phyloP scores from a whole-genome alignment of 2,113 vertebrate genomes.

The Phrynosoma blainvillii region DNA sequence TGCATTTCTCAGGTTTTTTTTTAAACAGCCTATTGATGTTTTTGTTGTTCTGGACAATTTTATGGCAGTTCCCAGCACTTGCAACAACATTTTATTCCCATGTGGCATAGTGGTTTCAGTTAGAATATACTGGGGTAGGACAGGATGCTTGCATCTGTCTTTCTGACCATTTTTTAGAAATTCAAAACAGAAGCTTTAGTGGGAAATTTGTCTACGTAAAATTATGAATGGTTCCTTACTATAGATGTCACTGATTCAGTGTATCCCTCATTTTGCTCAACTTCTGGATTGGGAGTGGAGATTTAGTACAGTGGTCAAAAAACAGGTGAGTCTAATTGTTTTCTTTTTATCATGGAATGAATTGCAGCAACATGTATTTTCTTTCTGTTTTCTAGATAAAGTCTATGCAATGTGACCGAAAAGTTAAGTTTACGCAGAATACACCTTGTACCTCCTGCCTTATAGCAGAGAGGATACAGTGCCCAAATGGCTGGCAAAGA shows the following conservation, averaged over 20 bases:
- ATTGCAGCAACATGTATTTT: not conserved
- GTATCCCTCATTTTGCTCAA: not conserved
- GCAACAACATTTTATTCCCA: too few relatives aligned
- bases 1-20: too few relatives aligned
- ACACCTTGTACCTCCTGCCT: slow-evolving; percentile 82
- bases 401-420: slow-evolving; percentile 74
- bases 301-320: not conserved
- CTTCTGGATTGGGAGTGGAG: not conserved
- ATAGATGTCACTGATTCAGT: not conserved
- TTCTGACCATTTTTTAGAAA: too few relatives aligned
- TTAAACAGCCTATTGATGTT: too few relatives aligned
- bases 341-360: not conserved
- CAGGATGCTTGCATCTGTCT: not conserved
- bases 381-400: slow-evolving; percentile 48
- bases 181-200: not conserved
- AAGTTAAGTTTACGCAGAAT: slow-evolving; percentile 56
- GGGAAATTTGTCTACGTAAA: not conserved
- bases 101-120: too few relatives aligned
- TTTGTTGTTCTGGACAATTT: too few relatives aligned
- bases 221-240: not conserved
- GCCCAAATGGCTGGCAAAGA: slow-evolving; percentile 75
- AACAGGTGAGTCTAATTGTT: not conserved
- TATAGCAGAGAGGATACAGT: slow-evolving; percentile 54
- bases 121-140: not conserved
- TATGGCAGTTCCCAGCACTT: too few relatives aligned